These are phyloP conservation scores for Scylla paramamosain DNA, from an alignment of 1,140 invertebrate species.

Conservation along the genomic window DNA sequence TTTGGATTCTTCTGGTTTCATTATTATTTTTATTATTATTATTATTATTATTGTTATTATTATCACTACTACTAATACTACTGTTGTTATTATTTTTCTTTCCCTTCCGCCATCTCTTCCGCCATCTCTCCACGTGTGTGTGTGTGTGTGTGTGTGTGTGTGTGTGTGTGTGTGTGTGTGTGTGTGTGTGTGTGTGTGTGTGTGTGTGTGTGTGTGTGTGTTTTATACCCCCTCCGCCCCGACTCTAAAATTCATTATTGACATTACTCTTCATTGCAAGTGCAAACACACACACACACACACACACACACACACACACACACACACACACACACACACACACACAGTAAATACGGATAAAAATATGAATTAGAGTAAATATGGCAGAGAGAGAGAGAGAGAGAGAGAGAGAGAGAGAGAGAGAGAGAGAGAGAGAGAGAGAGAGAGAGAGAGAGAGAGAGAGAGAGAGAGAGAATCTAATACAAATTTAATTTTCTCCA, in stretches of 20 bases:
- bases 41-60: too few species aligned
- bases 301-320: conserved; percentile 28
- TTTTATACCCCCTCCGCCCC: too few species aligned
- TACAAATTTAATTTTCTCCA: background rate
- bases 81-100: too few species aligned
- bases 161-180: too few species aligned
- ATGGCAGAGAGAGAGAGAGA: background rate
- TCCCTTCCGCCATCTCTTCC: too few species aligned
- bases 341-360: conserved; percentile 7
- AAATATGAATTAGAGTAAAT: conserved; percentile 6
- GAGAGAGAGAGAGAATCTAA: background rate
- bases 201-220: too few species aligned
- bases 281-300: background rate
- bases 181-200: too few species aligned
- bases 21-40: too few species aligned
- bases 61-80: too few species aligned
- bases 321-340: conserved; percentile 38
- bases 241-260: background rate
- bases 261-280: conserved; percentile 15
- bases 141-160: too few species aligned
- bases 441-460: background rate
- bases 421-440: background rate
- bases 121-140: too few species aligned
- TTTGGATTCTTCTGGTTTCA: too few species aligned
- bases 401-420: background rate